These are phyloP conservation scores for Papilio glaucus DNA, from an alignment of 1,140 invertebrate species.

Conservation along the genomic window DNA sequence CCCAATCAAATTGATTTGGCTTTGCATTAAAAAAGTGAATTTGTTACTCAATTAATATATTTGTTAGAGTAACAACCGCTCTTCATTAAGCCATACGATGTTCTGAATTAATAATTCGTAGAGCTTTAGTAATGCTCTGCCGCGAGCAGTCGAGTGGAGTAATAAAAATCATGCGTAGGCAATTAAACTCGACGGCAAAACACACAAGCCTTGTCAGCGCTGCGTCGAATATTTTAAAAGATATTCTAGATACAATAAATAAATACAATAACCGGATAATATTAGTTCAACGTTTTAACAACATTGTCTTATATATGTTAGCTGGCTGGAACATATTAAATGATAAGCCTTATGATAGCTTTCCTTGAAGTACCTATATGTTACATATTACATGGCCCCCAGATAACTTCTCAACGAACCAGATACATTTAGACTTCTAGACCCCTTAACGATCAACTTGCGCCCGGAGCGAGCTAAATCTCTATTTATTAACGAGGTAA, in stretches of 20 bases:
- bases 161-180: conserved; percentile 17
- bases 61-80: too few relatives aligned
- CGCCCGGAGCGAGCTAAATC: conserved; percentile 43
- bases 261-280: too few relatives aligned
- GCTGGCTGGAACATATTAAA: too few relatives aligned
- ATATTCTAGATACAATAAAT: background rate
- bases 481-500: conserved; percentile 51
- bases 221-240: background rate
- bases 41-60: too few relatives aligned
- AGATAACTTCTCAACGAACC: background rate
- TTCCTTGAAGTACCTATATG: background rate
- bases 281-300: too few relatives aligned
- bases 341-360: background rate
- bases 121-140: background rate
- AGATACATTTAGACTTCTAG: conserved; percentile 29
- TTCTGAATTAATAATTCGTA: background rate
- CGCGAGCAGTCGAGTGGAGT: conserved; percentile 8
- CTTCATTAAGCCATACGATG: too few relatives aligned
- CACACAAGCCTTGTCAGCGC: conserved; percentile 1
- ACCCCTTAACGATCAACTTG: conserved; percentile 36
- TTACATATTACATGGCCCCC: background rate
- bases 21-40: too few relatives aligned
- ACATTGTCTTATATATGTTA: too few relatives aligned
- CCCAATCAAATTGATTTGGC: too few relatives aligned
- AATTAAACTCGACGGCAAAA: background rate